Evolutionary conservation across 2,888 invertebrate species (phyloP), one percentile per base, ranked within the genome.

Genomic region (Liposcelis brunnea): DNA sequence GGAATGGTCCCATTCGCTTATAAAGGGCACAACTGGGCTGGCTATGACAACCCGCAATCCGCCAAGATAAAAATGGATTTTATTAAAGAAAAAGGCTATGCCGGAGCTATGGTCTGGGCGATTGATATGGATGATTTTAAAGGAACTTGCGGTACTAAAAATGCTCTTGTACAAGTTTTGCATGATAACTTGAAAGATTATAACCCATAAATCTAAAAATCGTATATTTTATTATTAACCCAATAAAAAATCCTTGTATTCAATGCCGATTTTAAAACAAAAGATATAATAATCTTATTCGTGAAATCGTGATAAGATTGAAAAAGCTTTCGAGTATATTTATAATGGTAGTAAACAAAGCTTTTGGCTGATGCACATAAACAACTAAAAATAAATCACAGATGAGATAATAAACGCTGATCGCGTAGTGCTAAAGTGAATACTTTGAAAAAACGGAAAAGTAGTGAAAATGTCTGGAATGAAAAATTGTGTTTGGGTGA

Each of bases 81-180:
- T 68, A 82, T 90, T 52, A 85, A 81, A 58, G 56, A 72, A 46
- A 83, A 80, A 59, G 85, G 86, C 0, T 83, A 82, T 55, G 78
- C 78, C 0, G 90, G 90, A 0, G 87, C 85, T 1, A 90, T 90
- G 90, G 80, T 77, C 12, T 90, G 90, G 90, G 89, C 90, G 18
- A 79, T 89, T 42, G 85, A 85, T 53, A 86, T 89, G 87, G 90
- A 91, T 48, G 90, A 90, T 60, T 90, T 87, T 59, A 71, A 72
- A 47, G 87, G 86, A 1, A 58, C 84, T 1, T 90, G 90, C 55
- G 89, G 89, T 0, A 69, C 74, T 1, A 71, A 74, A 55, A 84
- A 87, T 59, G 71, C 76, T 0, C 63, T 87, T 8, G 77, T 79
- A 51, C 75, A 79, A 49, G 71, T 84, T 44, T 65, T 90, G 42